phyloP scores from a whole-genome alignment of 53 echinoderm and acorn worm genomes.

The Echinometra lucunter region DNA sequence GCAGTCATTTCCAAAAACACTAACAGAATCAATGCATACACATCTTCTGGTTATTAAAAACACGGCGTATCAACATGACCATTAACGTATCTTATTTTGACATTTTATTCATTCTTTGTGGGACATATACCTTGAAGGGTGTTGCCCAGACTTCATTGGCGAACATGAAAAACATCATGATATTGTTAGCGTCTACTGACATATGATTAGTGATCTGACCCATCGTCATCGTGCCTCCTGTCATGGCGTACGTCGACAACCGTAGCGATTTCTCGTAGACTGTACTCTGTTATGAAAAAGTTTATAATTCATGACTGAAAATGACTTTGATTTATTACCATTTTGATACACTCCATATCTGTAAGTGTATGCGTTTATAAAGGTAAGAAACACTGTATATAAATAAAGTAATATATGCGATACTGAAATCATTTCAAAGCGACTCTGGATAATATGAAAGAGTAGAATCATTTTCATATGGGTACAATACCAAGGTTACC shows the following conservation, averaged over 20 bases:
- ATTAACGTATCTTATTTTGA: neutral
- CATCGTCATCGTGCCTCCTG: constrained; percentile 82
- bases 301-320: neutral
- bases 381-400: neutral
- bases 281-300: constrained; percentile 29
- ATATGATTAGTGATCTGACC: constrained; percentile 94
- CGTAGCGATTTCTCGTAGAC: constrained; percentile 79
- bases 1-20: too few species aligned
- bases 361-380: neutral
- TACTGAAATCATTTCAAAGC: neutral
- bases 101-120: neutral
- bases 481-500: too few species aligned
- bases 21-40: too few species aligned
- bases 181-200: constrained; percentile 83
- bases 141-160: constrained; percentile 69
- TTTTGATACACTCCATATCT: too few species aligned
- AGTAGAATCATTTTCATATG: neutral
- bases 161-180: constrained; percentile 77
- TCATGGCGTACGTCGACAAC: constrained; percentile 78
- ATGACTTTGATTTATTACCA: too few species aligned
- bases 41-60: too few species aligned
- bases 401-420: too few species aligned
- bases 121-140: constrained; percentile 79
- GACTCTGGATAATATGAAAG: neutral
- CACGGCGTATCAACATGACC: neutral